Evolutionary conservation across 2,797 vertebrate species (phyloP).

Genomic region (Neosilurus mollespiculum): DNA sequence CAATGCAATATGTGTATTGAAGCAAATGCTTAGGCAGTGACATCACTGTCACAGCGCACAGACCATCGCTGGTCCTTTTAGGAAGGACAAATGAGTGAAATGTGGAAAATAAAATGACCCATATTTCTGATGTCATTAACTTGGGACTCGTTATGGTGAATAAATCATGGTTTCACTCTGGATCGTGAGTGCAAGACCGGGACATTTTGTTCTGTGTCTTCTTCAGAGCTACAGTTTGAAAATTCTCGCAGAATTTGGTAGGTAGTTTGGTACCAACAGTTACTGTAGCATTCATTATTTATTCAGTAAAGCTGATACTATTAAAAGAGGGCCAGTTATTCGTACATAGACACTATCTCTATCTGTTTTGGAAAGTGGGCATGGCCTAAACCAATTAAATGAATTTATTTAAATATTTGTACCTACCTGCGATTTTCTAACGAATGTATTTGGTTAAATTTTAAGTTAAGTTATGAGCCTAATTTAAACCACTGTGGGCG

Average conservation of each 20-base stretch:
- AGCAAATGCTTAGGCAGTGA: constrained; percentile 48
- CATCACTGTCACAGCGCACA: constrained; percentile 50
- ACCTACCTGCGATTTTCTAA: not conserved
- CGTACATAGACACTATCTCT: not conserved
- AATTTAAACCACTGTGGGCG: not conserved
- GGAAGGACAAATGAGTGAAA: constrained; percentile 30
- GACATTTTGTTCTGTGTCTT: not conserved
- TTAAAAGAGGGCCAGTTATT: not conserved
- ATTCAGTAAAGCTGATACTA: not conserved
- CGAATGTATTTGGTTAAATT: not conserved
- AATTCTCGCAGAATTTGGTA: not conserved
- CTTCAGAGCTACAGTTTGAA: not conserved
- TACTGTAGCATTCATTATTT: not conserved
- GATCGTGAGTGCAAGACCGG: not conserved
- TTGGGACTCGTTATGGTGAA: constrained; percentile 27
- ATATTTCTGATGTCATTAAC: constrained; percentile 36
- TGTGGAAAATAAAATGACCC: constrained; percentile 28
- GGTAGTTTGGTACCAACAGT: constrained; percentile 18
- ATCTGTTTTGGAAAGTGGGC: not conserved
- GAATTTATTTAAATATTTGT: not conserved
- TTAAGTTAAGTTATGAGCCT: not conserved
- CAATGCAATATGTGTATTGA: constrained; percentile 35
- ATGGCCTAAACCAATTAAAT: not conserved
- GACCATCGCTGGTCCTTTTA: constrained; percentile 16
- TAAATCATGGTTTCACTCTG: constrained; percentile 2